Percentiles rank a stretch among this genome's conserved stretches.
phyloP scores from a whole-genome alignment of 2,113 vertebrate genomes.

The Ramphastos sulfuratus region DNA sequence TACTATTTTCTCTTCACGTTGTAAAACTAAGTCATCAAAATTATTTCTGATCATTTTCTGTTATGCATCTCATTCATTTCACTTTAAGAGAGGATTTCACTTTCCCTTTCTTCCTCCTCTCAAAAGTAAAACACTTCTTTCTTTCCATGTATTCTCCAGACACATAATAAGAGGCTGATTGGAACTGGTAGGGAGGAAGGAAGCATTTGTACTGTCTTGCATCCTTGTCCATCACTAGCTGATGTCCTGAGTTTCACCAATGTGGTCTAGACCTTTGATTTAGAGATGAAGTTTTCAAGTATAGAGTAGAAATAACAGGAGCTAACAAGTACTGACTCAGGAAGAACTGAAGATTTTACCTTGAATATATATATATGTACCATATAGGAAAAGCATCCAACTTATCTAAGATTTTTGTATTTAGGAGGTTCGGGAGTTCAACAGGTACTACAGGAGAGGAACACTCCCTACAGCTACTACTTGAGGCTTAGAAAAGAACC shows the following conservation, averaged over 20 bases:
- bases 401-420: not conserved
- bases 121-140: not conserved
- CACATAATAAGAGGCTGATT: rapidly evolving
- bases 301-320: not conserved
- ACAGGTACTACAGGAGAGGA: not conserved
- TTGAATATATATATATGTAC: not conserved
- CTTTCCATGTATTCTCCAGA: not conserved
- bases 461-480: not conserved
- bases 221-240: not conserved
- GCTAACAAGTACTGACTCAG: not conserved
- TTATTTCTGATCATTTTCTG: not conserved
- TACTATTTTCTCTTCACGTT: not conserved
- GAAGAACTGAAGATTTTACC: not conserved
- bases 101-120: not conserved
- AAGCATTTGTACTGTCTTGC: not conserved
- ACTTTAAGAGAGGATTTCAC: not conserved
- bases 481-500: not conserved
- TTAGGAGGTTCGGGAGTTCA: not conserved
- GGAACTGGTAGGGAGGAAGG: not conserved
- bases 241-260: not conserved
- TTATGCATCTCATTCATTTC: not conserved
- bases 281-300: not conserved
- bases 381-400: not conserved
- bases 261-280: not conserved
- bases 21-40: not conserved